Evolutionary conservation across 2,113 vertebrate species (phyloP).

Genomic region (Macquaria ambigua): DNA sequence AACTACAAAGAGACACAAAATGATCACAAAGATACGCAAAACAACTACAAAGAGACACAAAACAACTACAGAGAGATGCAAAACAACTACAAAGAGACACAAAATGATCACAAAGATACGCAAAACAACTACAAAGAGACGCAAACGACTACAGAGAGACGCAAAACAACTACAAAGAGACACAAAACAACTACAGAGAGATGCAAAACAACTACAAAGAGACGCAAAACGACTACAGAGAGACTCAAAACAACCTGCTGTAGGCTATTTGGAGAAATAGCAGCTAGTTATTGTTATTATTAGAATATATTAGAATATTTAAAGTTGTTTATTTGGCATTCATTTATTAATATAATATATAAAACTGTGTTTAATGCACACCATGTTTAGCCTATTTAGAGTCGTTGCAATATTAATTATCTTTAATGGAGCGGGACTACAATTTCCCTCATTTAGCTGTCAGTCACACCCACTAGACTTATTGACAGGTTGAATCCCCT

Average conservation of each 20-base stretch:
- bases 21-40: not conserved
- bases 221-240: not conserved
- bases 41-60: too few relatives aligned
- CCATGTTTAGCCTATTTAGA: not conserved
- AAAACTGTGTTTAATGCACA: too few relatives aligned
- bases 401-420: conserved; percentile 28
- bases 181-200: not conserved
- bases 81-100: not conserved
- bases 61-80: not conserved
- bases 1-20: not conserved
- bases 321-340: not conserved
- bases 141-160: not conserved
- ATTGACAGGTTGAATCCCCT: not conserved
- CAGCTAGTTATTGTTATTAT: not conserved
- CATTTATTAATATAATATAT: not conserved
- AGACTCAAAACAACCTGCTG: not conserved
- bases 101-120: not conserved
- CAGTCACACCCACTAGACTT: not conserved
- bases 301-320: not conserved
- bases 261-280: not conserved
- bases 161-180: not conserved
- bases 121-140: not conserved
- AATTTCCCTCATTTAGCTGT: conserved; percentile 7
- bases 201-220: not conserved
- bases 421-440: conserved; percentile 21